Evolutionary conservation across 2,797 vertebrate species (phyloP), one percentile per base, ranked within the genome.

Genomic region (Sebastes minor): DNA sequence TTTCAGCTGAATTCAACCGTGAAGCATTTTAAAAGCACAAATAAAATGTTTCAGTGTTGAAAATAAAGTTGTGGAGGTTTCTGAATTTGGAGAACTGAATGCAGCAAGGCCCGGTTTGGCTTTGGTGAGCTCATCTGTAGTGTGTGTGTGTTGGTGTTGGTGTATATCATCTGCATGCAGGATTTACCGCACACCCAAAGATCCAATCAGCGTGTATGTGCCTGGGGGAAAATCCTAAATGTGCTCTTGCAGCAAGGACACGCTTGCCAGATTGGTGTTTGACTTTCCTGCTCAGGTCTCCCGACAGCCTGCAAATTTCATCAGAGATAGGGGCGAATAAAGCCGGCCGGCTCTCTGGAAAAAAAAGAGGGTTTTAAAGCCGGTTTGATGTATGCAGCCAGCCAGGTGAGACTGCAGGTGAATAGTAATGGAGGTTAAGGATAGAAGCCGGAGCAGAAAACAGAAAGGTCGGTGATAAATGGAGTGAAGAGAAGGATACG

Each of bases 401-500:
- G 85, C 84, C 85, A 80, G 85, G 76, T 78, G 78, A 75, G 30
- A 74, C 85, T 42, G 63, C 88, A 85, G 91, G 79, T 85, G 81
- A 89, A 88, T 78, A 77, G 69, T 73, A 76, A 90, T 78, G 56
- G 68, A 74, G 80, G 55, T 57, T 66, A 52, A 66, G 42, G 33
- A 27, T 13, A 5, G 38, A 79, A 66, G 42, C 16, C 32, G 1
- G 25, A 76, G 71, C 46, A 28, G 52, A 33, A 35, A 63, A 6
- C 2, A 9, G 63, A 64, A 61, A 62, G 57, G 57, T 53, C 71
- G 64, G 33, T 69, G 49, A 70, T 63, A 57, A 73, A 82, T 62
- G 20, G 5, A 61, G 61, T 46, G 23, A 27, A 25, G 61, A 68
- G 61, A 69, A 56, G 20, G 20, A 46, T 38, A 28, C 42, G 13